These are phyloP conservation scores for Scaeva pyrastri DNA, from an alignment of 2,888 invertebrate genomes.

Conservation along the genomic window DNA sequence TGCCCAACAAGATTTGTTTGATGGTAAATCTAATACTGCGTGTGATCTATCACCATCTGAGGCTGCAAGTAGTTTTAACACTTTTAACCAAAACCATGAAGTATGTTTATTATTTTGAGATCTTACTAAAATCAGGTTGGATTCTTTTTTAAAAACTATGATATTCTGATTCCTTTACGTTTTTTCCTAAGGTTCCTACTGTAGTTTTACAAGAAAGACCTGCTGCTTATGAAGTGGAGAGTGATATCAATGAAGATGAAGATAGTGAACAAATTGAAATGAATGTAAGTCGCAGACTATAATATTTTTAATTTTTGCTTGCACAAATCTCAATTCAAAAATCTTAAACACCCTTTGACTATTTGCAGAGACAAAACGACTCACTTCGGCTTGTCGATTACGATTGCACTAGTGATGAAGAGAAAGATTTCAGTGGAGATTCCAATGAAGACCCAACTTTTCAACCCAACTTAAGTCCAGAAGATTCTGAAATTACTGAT, in stretches of 20 bases:
- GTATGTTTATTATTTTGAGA: slow-evolving; percentile 30
- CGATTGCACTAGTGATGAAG: slow-evolving; percentile 2
- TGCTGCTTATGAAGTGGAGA: no score
- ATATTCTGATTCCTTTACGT: not conserved
- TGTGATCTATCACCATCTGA: slow-evolving; percentile 22
- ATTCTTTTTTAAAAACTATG: slow-evolving; percentile 6
- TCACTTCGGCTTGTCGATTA: slow-evolving; percentile 6
- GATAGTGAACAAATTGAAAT: no score
- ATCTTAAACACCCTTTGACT: no score
- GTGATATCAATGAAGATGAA: no score
- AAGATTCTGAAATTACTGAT: slow-evolving; percentile 23
- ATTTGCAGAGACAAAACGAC: slow-evolving; percentile 5
- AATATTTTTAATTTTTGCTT: no score
- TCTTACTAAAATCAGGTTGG: not conserved
- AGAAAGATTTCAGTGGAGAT: slow-evolving; percentile 10
- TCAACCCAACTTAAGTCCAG: not conserved
- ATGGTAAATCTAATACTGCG: not conserved
- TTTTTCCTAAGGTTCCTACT: no score
- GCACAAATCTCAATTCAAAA: no score
- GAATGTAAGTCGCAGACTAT: no score
- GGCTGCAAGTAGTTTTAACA: not conserved
- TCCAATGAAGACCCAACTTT: slow-evolving; percentile 27
- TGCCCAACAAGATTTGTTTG: slow-evolving; percentile 17
- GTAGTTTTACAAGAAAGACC: no score
- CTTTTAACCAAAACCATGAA: slow-evolving; percentile 22